Conservation (phyloP, 30 jellyfish, hydroid and myxozoan genomes). For the Aurelia aurita complex sp. Pacific region DNA sequence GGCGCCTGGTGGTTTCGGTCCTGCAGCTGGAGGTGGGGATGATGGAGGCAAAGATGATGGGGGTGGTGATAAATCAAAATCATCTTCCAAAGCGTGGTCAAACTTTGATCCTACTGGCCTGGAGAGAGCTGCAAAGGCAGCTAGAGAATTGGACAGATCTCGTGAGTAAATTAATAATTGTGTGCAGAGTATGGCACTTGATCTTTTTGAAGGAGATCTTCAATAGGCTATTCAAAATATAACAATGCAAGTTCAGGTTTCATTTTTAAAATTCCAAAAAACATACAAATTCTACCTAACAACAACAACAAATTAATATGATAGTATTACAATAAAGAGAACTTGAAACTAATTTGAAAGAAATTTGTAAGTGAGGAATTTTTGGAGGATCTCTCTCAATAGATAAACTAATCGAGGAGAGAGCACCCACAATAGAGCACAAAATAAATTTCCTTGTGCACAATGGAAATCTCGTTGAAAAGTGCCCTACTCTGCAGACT, state of each 20-base stretch:
- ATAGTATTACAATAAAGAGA: no score
- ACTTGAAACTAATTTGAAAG: no score
- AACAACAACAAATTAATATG: no score
- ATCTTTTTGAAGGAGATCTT: background rate
- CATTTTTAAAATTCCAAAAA: no score
- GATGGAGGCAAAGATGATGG: conserved; percentile 47
- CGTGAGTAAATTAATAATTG: conserved; percentile 41
- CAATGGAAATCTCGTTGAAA: no score
- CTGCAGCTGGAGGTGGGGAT: conserved; percentile 70
- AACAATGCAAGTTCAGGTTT: background rate
- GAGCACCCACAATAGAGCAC: no score
- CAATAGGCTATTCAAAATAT: background rate
- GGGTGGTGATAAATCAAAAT: conserved; percentile 38
- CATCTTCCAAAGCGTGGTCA: conserved; percentile 91
- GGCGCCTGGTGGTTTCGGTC: conserved; percentile 37
- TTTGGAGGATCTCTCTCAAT: no score
- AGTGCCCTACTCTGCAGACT: no score
- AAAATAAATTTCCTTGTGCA: no score
- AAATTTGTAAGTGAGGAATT: no score
- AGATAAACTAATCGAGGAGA: no score
- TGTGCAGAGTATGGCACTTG: background rate
- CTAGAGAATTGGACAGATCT: conserved; percentile 93
- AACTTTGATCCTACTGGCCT: conserved; percentile 99
- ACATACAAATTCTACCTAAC: no score
- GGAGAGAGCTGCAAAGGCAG: conserved; percentile 99